These are phyloP conservation scores for Channa maculata DNA, from an alignment of 2,113 vertebrate genomes.

Conservation along the genomic window DNA sequence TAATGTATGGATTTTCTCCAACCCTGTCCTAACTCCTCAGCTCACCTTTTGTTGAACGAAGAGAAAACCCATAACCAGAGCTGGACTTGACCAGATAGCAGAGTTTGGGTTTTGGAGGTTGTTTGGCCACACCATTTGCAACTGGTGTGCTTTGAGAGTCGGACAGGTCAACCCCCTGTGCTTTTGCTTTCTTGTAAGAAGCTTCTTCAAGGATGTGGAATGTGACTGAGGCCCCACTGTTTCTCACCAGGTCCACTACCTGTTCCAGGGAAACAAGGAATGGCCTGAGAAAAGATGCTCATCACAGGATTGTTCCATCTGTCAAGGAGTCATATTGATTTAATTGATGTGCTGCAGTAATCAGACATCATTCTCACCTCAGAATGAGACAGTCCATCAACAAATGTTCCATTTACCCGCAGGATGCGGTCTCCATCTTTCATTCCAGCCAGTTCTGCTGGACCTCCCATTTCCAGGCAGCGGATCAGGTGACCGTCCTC, in stretches of 20 bases:
- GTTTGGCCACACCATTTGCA: conserved; percentile 69
- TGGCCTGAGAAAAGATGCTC: neutral
- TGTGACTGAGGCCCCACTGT: conserved; percentile 83
- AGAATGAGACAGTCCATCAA: conserved; percentile 88
- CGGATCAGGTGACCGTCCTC: conserved; percentile 91
- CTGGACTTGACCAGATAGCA: conserved; percentile 90
- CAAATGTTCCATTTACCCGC: conserved; percentile 88
- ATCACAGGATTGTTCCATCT: neutral
- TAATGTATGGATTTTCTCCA: too few species aligned
- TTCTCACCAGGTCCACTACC: conserved; percentile 90
- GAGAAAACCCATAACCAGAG: conserved; percentile 88
- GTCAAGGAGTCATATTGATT: conserved; percentile 9
- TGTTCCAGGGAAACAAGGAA: conserved; percentile 53
- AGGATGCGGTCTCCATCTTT: conserved; percentile 93
- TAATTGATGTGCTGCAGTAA: conserved; percentile 6
- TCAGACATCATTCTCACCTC: conserved; percentile 79
- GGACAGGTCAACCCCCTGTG: conserved; percentile 79
- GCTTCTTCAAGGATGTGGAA: conserved; percentile 88
- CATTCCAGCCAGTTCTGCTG: conserved; percentile 89
- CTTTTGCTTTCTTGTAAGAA: conserved; percentile 87
- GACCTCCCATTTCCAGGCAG: conserved; percentile 85
- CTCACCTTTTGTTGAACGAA: conserved; percentile 88
- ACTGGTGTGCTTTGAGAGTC: conserved; percentile 38
- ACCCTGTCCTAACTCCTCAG: neutral
- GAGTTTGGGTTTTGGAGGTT: conserved; percentile 83